A percentile compares a stretch with the other conserved stretches of the same genome.
phyloP scores from a whole-genome alignment of 2,888 invertebrate genomes.

The Calameuta pallipes region DNA sequence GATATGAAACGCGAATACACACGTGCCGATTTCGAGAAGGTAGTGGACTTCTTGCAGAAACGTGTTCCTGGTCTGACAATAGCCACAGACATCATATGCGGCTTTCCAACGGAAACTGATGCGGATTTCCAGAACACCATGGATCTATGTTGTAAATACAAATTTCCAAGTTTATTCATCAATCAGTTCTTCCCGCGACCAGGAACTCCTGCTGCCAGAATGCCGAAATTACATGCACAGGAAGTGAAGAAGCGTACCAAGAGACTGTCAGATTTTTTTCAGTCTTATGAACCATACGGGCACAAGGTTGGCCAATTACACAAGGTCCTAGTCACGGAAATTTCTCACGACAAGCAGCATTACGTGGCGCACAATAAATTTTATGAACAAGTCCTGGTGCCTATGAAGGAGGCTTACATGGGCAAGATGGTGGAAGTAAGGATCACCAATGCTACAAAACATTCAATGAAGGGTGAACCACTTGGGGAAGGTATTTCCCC shows the following conservation, averaged over 20 bases:
- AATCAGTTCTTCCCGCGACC: constrained; percentile 98
- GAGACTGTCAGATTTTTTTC: constrained; percentile 86
- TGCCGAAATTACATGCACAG: constrained; percentile 85
- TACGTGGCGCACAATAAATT: constrained; percentile 95
- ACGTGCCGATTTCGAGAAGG: constrained; percentile 86
- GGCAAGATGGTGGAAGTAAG: constrained; percentile 86
- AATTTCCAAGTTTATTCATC: constrained; percentile 94
- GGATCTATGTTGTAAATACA: constrained; percentile 83
- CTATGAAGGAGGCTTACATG: constrained; percentile 80
- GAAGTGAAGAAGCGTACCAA: constrained; percentile 93
- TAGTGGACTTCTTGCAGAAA: constrained; percentile 84
- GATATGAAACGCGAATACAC: constrained; percentile 98
- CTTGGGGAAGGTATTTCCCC: constrained; percentile 63
- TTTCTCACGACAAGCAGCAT: constrained; percentile 89
- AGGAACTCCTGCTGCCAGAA: constrained; percentile 94
- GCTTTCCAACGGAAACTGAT: constrained; percentile 96
- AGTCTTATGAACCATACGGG: constrained; percentile 87
- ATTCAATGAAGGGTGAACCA: constrained; percentile 81
- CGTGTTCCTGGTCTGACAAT: constrained; percentile 91
- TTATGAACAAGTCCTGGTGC: constrained; percentile 93
- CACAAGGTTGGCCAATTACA: constrained; percentile 76
- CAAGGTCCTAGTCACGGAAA: constrained; percentile 90
- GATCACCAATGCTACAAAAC: constrained; percentile 77
- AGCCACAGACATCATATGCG: constrained; percentile 98
- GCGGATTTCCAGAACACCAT: constrained; percentile 90